phyloP scores from a whole-genome alignment of 2,113 vertebrate species.

The Eublepharis macularius region DNA sequence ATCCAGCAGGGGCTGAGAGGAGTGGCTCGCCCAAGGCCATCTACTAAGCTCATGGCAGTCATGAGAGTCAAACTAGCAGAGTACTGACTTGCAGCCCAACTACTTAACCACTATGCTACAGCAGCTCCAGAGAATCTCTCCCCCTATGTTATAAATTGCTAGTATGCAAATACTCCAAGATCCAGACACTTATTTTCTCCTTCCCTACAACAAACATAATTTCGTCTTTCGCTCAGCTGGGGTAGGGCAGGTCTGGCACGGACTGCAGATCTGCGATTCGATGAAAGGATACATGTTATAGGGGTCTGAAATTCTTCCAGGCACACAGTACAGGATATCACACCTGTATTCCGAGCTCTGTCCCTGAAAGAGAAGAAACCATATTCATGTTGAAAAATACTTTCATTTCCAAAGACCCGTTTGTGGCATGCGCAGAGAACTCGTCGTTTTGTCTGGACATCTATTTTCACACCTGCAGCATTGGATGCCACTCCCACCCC shows the following conservation, averaged over 20 bases:
- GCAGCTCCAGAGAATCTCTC: neutral
- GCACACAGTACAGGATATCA: constrained; percentile 92
- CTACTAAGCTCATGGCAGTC: no score
- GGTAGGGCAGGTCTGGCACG: no score
- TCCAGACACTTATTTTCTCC: neutral
- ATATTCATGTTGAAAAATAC: neutral
- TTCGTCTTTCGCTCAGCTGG: neutral
- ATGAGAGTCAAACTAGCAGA: no score
- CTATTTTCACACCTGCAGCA: no score
- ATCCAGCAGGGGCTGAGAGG: no score
- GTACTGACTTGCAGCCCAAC: no score
- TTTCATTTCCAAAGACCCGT: neutral
- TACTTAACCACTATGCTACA: no score
- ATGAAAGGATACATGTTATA: constrained; percentile 92
- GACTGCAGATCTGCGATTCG: neutral
- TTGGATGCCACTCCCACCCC: no score
- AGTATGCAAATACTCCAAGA: neutral
- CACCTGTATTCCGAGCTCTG: constrained; percentile 89
- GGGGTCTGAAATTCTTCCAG: constrained; percentile 95
- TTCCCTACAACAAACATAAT: neutral
- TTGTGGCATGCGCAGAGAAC: no score
- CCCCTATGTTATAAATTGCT: neutral
- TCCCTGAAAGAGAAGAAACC: constrained; percentile 78
- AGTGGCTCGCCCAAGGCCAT: no score
- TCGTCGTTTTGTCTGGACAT: no score